These are phyloP conservation scores for Cephalopholis sonnerati DNA, from an alignment of 2,113 vertebrate genomes.

Conservation along the genomic window DNA sequence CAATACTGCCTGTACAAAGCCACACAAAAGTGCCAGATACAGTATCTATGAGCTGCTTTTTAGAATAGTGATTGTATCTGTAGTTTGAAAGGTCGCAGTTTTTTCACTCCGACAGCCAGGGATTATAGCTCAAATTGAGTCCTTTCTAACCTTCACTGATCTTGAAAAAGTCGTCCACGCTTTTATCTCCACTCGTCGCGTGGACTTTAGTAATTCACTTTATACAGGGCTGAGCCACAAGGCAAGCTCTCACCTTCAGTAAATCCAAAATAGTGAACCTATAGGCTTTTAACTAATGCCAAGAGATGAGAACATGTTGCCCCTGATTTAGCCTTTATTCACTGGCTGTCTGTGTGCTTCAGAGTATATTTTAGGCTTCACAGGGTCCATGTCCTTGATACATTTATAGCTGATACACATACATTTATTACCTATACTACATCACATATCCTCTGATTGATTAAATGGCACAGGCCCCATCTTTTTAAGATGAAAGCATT, in stretches of 20 bases:
- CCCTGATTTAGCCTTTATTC: background rate
- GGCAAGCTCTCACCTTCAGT: background rate
- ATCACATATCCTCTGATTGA: background rate
- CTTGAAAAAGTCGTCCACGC: constrained; percentile 21
- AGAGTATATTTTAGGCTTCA: background rate
- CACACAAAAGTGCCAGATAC: background rate
- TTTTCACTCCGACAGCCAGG: background rate
- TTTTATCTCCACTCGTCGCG: constrained; percentile 13
- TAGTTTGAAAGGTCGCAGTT: constrained; percentile 32
- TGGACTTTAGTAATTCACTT: constrained; percentile 48
- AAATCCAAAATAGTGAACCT: constrained; percentile 43
- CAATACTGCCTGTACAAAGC: background rate
- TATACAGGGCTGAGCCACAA: constrained; percentile 15
- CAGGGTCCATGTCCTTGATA: background rate
- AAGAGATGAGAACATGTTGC: constrained; percentile 22
- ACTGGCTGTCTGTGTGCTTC: background rate
- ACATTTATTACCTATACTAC: background rate
- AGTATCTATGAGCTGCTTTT: constrained; percentile 13
- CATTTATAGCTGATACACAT: background rate
- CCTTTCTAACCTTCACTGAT: constrained; percentile 52
- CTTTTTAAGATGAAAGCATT: background rate
- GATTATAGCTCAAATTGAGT: constrained; percentile 48
- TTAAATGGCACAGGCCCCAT: background rate
- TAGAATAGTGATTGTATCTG: constrained; percentile 5
- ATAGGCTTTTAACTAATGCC: constrained; percentile 30